Percentiles rank a stretch among this genome's conserved stretches.
Evolutionary conservation across 2,797 vertebrate genomes (phyloP).

Genomic region (Gila robusta): DNA sequence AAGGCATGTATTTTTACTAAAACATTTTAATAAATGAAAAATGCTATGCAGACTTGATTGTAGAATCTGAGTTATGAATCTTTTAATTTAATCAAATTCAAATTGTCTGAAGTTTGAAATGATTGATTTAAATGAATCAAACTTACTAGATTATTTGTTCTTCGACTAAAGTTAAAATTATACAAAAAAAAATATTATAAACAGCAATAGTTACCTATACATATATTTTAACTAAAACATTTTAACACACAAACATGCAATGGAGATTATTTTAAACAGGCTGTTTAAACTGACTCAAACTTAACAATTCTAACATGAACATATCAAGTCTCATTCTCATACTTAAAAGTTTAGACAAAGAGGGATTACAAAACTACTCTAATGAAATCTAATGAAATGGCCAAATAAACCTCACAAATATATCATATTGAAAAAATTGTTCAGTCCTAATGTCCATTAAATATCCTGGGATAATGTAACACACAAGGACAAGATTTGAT

Average conservation of each 20-base stretch:
- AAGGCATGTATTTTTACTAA: not conserved
- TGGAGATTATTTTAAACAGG: not conserved
- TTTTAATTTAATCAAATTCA: not conserved
- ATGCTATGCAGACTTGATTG: not conserved
- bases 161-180: not conserved
- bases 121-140: not conserved
- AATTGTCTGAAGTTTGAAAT: not conserved
- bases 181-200: not conserved
- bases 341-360: not conserved
- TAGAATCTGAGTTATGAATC: too few relatives aligned
- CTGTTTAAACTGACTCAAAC: not conserved
- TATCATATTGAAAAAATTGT: constrained; percentile 14
- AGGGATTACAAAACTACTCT: not conserved
- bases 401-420: not conserved
- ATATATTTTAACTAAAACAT: not conserved
- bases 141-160: not conserved
- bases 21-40: not conserved
- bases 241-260: not conserved
- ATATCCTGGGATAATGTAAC: not conserved
- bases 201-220: not conserved
- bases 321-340: not conserved
- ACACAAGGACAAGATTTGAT: constrained; percentile 23
- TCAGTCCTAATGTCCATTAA: constrained; percentile 17
- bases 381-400: not conserved
- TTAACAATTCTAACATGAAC: not conserved